phyloP scores from a whole-genome alignment of 2,888 invertebrate genomes.

The Cacoxenus indagator region DNA sequence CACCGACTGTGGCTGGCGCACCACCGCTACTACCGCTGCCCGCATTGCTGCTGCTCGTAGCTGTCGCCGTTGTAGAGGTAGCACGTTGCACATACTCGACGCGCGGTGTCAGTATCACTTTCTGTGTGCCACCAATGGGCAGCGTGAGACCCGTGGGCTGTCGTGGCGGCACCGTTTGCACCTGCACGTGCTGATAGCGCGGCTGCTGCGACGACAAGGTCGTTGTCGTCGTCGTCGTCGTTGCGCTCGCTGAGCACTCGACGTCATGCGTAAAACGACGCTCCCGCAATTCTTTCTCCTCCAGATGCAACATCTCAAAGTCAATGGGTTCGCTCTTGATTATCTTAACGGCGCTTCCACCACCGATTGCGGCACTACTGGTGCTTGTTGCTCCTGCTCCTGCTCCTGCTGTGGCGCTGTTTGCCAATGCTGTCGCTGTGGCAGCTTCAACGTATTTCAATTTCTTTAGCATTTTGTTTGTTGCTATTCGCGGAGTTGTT shows the following conservation, averaged over 20 bases:
- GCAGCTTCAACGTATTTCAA: slow-evolving; percentile 66
- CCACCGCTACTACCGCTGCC: slow-evolving; percentile 10
- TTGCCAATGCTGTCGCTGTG: slow-evolving; percentile 32
- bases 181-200: slow-evolving; percentile 66
- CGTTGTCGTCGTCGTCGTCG: slow-evolving; percentile 21
- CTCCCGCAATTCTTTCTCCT: slow-evolving; percentile 47
- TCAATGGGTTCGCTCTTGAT: slow-evolving; percentile 69
- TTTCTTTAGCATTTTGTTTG: slow-evolving; percentile 63
- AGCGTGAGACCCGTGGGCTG: slow-evolving; percentile 56
- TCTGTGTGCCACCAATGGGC: slow-evolving; percentile 58
- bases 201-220: slow-evolving; percentile 36
- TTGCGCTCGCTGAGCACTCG: slow-evolving; percentile 34
- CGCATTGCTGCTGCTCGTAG: neutral
- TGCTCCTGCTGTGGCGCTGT: slow-evolving; percentile 36
- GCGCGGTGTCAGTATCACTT: slow-evolving; percentile 67
- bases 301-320: slow-evolving; percentile 63
- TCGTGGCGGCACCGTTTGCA: slow-evolving; percentile 65
- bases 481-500: slow-evolving; percentile 15
- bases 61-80: slow-evolving; percentile 17
- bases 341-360: slow-evolving; percentile 44
- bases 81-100: slow-evolving; percentile 61
- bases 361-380: slow-evolving; percentile 33
- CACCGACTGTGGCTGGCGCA: slow-evolving; percentile 24
- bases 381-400: slow-evolving; percentile 34
- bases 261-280: slow-evolving; percentile 31